Conservation (phyloP, 2,888 invertebrate genomes). For the Cataglyphis altisquamis region DNA sequence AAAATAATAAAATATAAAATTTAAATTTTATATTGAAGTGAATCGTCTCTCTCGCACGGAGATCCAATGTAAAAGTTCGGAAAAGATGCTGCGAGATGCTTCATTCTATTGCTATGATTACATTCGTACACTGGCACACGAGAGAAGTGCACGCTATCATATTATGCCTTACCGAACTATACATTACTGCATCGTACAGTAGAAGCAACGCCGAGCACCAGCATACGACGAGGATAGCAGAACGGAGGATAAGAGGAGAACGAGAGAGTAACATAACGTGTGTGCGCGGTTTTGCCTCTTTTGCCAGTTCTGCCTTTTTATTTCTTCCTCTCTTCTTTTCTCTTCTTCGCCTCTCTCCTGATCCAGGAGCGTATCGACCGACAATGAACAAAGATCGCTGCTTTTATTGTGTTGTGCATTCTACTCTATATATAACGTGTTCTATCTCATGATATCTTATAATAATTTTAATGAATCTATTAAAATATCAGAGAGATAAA, state of each 20-base stretch:
- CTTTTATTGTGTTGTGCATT: background rate
- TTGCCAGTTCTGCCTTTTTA: conserved; percentile 73
- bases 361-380: conserved; percentile 73
- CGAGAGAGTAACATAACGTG: conserved; percentile 34
- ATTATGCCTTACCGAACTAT: conserved; percentile 67
- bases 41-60: background rate
- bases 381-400: conserved; percentile 39
- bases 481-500: background rate
- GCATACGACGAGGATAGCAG: conserved; percentile 23
- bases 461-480: background rate
- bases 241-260: conserved; percentile 16
- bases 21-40: too few relatives aligned
- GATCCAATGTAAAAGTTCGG: conserved; percentile 17
- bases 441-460: background rate
- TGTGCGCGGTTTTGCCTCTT: conserved; percentile 75
- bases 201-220: conserved; percentile 52
- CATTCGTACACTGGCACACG: background rate
- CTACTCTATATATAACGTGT: background rate
- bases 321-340: conserved; percentile 60
- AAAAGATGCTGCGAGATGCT: conserved; percentile 25
- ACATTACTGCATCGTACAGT: conserved; percentile 66
- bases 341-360: conserved; percentile 70
- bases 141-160: conserved; percentile 52
- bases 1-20: too few relatives aligned
- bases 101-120: conserved; percentile 16